Percentiles rank a stretch among this genome's conserved stretches.
phyloP scores from a whole-genome alignment of 2,797 vertebrate species.

The Myripristis jacobus region DNA sequence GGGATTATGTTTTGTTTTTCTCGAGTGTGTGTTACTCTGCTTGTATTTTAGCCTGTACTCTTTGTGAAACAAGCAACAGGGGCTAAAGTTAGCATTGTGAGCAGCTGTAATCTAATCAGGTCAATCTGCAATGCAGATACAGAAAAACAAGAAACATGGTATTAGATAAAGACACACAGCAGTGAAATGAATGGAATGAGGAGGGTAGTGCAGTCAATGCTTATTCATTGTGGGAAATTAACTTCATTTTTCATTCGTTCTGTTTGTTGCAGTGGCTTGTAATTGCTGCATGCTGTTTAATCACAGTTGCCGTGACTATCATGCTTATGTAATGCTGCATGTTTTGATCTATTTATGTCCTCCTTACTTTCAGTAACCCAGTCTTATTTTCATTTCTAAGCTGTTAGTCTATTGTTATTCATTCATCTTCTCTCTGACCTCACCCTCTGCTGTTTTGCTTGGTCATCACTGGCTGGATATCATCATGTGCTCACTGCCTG shows the following conservation, averaged over 20 bases:
- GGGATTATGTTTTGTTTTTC: slow-evolving; percentile 42
- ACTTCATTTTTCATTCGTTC: not conserved
- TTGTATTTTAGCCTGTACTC: slow-evolving; percentile 25
- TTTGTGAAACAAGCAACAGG: slow-evolving; percentile 46
- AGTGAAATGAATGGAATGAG: slow-evolving; percentile 5
- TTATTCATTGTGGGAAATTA: slow-evolving; percentile 1
- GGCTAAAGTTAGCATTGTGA: slow-evolving; percentile 46
- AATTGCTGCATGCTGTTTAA: not conserved
- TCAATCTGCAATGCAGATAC: slow-evolving; percentile 59
- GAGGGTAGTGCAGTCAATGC: not conserved
- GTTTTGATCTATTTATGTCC: not conserved
- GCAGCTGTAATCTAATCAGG: slow-evolving; percentile 50
- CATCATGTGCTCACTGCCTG: slow-evolving; percentile 57
- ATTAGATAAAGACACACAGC: slow-evolving; percentile 6
- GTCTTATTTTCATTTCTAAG: not conserved
- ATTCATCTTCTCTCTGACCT: slow-evolving; percentile 74
- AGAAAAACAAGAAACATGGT: slow-evolving; percentile 38
- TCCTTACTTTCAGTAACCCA: not conserved
- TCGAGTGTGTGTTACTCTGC: slow-evolving; percentile 31
- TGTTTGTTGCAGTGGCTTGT: not conserved
- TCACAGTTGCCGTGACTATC: slow-evolving; percentile 11
- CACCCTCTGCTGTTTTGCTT: slow-evolving; percentile 66
- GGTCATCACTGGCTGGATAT: slow-evolving; percentile 73
- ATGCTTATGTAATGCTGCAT: slow-evolving; percentile 6
- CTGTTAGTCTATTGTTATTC: slow-evolving; percentile 40